These are phyloP conservation scores for Rhinolophus ferrumequinum DNA, from an alignment of 2,113 vertebrate species.

Conservation along the genomic window DNA sequence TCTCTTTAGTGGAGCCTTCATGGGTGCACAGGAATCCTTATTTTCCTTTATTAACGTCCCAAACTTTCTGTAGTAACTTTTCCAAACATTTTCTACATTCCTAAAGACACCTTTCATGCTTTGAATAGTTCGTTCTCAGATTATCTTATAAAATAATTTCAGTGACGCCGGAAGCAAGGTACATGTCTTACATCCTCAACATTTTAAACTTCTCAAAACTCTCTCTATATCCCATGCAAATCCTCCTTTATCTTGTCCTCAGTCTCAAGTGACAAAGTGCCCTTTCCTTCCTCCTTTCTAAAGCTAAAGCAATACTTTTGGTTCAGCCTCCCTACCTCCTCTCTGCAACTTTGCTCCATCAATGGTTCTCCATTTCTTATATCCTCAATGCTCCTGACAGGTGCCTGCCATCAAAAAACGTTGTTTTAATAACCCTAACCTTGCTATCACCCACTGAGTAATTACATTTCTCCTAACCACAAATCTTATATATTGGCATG, in stretches of 20 bases:
- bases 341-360: not conserved
- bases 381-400: not conserved
- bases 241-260: not conserved
- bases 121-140: slow-evolving; percentile 18
- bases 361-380: not conserved
- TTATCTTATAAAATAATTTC: not conserved
- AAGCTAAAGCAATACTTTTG: not conserved
- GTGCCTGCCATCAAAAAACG: not conserved
- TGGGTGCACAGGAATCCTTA: not conserved
- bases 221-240: not conserved
- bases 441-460: not conserved
- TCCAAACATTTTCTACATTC: slow-evolving; percentile 7
- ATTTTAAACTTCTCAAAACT: slow-evolving; percentile 3
- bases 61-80: slow-evolving; percentile 5
- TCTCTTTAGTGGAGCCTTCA: not conserved
- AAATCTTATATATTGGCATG: not conserved
- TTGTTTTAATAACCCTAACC: not conserved
- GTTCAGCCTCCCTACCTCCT: not conserved
- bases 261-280: not conserved
- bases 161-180: not conserved
- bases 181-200: not conserved
- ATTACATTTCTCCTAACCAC: not conserved
- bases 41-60: not conserved
- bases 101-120: slow-evolving; percentile 8
- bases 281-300: not conserved